A percentile compares a stretch with the other conserved stretches of the same genome.
These are phyloP conservation scores for Leucophora obtusa DNA, from an alignment of 2,888 invertebrate species.

Conservation along the genomic window DNA sequence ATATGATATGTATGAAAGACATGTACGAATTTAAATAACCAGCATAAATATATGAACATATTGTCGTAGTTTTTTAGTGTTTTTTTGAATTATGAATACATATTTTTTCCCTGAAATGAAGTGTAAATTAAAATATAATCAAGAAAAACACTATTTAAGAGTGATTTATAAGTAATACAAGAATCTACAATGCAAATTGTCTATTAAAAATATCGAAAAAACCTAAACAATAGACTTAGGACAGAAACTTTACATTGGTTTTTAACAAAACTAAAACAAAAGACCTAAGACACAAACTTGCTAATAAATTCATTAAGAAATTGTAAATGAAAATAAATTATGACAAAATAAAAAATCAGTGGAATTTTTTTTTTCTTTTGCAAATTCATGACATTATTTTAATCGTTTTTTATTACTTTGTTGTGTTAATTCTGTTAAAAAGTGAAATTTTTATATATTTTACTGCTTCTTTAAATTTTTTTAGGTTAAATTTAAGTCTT, in stretches of 20 bases:
- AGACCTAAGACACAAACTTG: constrained; percentile 27
- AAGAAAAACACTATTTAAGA: not conserved
- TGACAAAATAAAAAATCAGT: not conserved
- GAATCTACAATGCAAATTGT: too few relatives aligned
- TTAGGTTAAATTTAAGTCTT: constrained; percentile 50
- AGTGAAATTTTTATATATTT: constrained; percentile 55
- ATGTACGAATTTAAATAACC: not conserved
- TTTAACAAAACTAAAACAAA: not conserved
- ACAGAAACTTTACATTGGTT: constrained; percentile 20
- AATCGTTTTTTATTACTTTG: constrained; percentile 7
- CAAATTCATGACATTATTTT: constrained; percentile 32
- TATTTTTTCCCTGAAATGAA: not conserved
- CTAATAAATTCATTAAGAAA: constrained; percentile 18
- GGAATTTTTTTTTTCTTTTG: constrained; percentile 14
- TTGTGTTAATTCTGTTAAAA: constrained; percentile 45
- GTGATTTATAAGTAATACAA: not conserved
- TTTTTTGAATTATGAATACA: not conserved
- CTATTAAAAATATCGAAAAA: too few relatives aligned
- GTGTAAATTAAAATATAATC: constrained; percentile 2
- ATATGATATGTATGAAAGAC: not conserved
- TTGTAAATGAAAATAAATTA: constrained; percentile 6
- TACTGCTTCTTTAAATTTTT: constrained; percentile 11
- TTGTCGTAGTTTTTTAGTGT: not conserved
- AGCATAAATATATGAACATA: not conserved
- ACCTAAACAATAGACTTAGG: constrained; percentile 33